phyloP scores from a whole-genome alignment of 2,797 vertebrate genomes.

The Acipenser transmontanus region DNA sequence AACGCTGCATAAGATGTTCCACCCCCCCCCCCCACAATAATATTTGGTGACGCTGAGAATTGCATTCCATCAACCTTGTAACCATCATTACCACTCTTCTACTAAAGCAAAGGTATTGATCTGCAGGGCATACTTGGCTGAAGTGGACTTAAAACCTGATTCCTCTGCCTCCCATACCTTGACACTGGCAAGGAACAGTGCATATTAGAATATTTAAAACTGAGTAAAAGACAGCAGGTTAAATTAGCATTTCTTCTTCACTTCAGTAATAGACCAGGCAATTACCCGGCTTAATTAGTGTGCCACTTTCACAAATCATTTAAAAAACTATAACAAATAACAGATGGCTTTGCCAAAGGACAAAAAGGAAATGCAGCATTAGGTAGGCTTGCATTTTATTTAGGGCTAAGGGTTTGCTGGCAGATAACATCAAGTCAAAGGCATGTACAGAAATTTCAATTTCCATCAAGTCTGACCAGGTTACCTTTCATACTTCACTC shows the following conservation, averaged over 20 bases:
- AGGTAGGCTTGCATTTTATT: conserved; percentile 25
- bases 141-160: no score
- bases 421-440: conserved; percentile 2
- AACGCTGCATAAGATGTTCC: neutral
- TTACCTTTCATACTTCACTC: neutral
- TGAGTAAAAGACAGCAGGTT: neutral
- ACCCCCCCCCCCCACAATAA: no score
- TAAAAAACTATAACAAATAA: neutral
- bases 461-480: no score
- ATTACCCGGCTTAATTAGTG: conserved; percentile 49
- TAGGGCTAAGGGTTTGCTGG: neutral
- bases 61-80: no score
- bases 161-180: no score
- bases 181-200: no score
- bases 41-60: no score
- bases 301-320: conserved; percentile 58
- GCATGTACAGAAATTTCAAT: neutral
- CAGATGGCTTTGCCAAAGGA: conserved; percentile 25
- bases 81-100: no score
- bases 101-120: no score
- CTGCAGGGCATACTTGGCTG: no score
- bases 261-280: conserved; percentile 34
- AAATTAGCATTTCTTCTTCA: neutral
- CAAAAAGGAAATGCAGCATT: conserved; percentile 56
- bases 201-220: no score